Evolutionary conservation across 2,797 vertebrate species (phyloP).

Genomic region (Cyclopterus lumpus): DNA sequence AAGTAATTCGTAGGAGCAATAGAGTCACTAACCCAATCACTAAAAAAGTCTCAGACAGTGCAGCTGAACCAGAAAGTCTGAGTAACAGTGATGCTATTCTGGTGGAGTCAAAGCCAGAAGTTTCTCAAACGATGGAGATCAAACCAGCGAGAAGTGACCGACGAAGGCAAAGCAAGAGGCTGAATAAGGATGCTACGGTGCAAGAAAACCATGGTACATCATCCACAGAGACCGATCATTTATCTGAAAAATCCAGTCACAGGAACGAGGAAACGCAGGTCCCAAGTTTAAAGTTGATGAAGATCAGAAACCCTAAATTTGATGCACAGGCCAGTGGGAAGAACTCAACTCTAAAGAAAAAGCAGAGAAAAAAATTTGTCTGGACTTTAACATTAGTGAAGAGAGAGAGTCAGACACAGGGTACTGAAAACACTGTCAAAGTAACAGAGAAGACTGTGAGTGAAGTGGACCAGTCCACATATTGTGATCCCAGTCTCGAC

Average conservation of each 20-base stretch:
- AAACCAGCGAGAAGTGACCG: constrained; percentile 67
- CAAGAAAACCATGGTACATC: constrained; percentile 58
- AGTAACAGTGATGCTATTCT: constrained; percentile 53
- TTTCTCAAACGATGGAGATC: constrained; percentile 59
- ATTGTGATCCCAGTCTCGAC: constrained; percentile 48
- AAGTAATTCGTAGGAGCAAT: constrained; percentile 73
- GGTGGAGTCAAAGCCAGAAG: constrained; percentile 66
- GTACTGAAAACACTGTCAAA: constrained; percentile 59
- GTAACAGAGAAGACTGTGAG: constrained; percentile 48
- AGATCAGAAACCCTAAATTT: constrained; percentile 84
- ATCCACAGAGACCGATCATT: constrained; percentile 47
- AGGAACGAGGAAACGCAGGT: constrained; percentile 68
- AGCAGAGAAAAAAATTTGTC: constrained; percentile 83
- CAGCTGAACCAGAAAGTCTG: constrained; percentile 62
- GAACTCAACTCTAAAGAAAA: constrained; percentile 79
- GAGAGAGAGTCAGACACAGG: constrained; percentile 54
- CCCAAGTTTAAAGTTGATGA: constrained; percentile 81
- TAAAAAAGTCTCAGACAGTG: constrained; percentile 45
- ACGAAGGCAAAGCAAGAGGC: constrained; percentile 79
- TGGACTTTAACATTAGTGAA: constrained; percentile 85
- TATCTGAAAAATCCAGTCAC: constrained; percentile 51
- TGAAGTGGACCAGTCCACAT: constrained; percentile 47
- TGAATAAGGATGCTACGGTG: constrained; percentile 73
- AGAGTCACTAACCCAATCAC: constrained; percentile 66
- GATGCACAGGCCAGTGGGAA: constrained; percentile 62